Evolutionary conservation across 2,888 invertebrate genomes (phyloP).

Genomic region (Odontocerum albicorne): DNA sequence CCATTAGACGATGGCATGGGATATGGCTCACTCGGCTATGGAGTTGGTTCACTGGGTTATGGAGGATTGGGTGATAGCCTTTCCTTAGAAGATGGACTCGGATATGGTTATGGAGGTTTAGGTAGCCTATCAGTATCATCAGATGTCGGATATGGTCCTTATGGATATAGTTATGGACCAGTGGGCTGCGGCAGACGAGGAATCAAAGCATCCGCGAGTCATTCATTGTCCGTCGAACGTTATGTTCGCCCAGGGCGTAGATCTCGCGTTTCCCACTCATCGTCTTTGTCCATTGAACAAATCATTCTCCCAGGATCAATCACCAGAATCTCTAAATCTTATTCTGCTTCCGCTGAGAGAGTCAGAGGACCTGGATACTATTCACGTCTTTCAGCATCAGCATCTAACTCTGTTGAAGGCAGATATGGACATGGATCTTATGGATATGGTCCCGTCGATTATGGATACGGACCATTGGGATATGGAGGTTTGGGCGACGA

Average conservation of each 20-base stretch:
- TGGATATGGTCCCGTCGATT: too few species aligned
- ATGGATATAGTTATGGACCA: too few species aligned
- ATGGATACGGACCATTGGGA: not conserved
- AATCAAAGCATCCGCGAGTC: not conserved
- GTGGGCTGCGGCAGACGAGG: not conserved
- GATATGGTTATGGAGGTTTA: too few species aligned
- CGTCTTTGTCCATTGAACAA: constrained; percentile 13
- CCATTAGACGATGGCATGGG: too few species aligned
- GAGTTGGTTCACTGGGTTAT: too few species aligned
- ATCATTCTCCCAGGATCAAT: constrained; percentile 12
- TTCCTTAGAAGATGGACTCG: too few species aligned
- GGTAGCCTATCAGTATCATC: too few species aligned
- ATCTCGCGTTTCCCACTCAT: constrained; percentile 10
- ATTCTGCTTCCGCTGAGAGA: constrained; percentile 18
- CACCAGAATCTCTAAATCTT: constrained; percentile 6
- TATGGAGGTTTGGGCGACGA: too few species aligned
- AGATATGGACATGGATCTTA: constrained; percentile 5
- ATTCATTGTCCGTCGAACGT: constrained; percentile 17
- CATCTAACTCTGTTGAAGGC: constrained; percentile 9
- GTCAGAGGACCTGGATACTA: constrained; percentile 4
- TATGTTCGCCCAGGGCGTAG: constrained; percentile 11
- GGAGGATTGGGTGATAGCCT: too few species aligned
- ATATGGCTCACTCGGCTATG: too few species aligned
- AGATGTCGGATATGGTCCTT: too few species aligned
- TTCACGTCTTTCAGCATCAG: not conserved